A percentile compares a stretch with the other conserved stretches of the same genome.
Evolutionary conservation across 64 coral and sea anemone species (phyloP).

Genomic region (Montipora sp.): DNA sequence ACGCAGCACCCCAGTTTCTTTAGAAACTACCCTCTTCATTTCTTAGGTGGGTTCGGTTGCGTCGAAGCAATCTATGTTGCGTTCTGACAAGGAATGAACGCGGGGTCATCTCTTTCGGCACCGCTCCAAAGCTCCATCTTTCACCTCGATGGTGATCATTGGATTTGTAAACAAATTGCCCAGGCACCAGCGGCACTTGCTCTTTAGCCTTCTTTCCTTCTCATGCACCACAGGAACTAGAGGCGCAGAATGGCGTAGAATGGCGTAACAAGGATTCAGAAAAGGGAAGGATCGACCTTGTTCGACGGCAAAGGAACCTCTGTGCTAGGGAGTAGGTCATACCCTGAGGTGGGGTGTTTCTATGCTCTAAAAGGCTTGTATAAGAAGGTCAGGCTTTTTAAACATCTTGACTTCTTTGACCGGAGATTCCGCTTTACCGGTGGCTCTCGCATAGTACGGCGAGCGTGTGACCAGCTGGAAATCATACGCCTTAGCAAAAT

Average conservation of each 20-base stretch:
- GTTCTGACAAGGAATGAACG: constrained; percentile 30
- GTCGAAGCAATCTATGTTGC: background rate
- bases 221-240: constrained; percentile 55
- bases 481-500: constrained; percentile 61
- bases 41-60: constrained; percentile 25
- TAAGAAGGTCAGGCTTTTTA: constrained; percentile 44
- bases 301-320: constrained; percentile 36
- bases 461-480: constrained; percentile 56
- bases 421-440: constrained; percentile 48
- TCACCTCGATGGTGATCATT: constrained; percentile 53
- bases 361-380: no score
- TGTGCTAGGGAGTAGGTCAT: background rate
- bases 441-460: constrained; percentile 34
- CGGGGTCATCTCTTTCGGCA: background rate
- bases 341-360: no score
- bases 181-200: constrained; percentile 5
- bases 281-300: constrained; percentile 11
- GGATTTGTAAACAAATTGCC: constrained; percentile 38
- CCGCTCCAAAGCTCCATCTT: constrained; percentile 38
- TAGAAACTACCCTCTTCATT: no score
- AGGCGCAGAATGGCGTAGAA: constrained; percentile 48
- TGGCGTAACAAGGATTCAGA: constrained; percentile 64
- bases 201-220: constrained; percentile 55
- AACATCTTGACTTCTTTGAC: constrained; percentile 38
- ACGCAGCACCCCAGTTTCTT: no score